Evolutionary conservation across 1,140 invertebrate genomes (phyloP), one percentile per base, ranked within the genome.

Genomic region (Andrena cerasifolii): DNA sequence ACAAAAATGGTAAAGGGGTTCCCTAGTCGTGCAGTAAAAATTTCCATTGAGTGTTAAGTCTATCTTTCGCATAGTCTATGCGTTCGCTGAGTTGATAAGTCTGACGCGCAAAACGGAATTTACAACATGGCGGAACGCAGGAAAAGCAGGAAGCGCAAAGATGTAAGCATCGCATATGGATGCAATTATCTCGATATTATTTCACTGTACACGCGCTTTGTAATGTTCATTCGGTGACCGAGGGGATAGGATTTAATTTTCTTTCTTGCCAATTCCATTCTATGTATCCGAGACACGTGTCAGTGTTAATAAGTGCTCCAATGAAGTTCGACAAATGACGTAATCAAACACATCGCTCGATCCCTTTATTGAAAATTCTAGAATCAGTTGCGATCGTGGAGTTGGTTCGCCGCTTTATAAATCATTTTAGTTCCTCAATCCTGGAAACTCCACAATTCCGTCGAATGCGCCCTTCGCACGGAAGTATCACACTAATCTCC

Each of bases 71-170:
- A n/a, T n/a, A n/a, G n/a, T n/a, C n/a, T n/a, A n/a, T n/a, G n/a
- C n/a, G n/a, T n/a, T n/a, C n/a, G n/a, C n/a, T n/a, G n/a, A n/a
- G n/a, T n/a, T n/a, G n/a, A n/a, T n/a, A n/a, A n/a, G n/a, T n/a
- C n/a, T n/a, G n/a, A n/a, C n/a, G 86, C 80, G 84, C 81, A 53
- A 56, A 53, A 71, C 68, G 65, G 49, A 83, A 89, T 87, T 90
- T 83, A 87, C 92, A 95, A 93, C 89, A 96, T 96, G 95, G 95
- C 95, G 91, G 96, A 96, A 85, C 96, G 96, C 90, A 94, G 94
- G 89, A 95, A 95, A 94, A 94, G 93, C 87, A 95, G 94, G 91
- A 96, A 95, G 85, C 95, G 95, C 78, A 96, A 95, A 94, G 95
- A 96, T 90, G 95, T 96, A 93, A 94, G 93, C 92, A 84, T 87